A percentile compares a stretch with the other conserved stretches of the same genome.
Conservation (phyloP, 2,113 vertebrate species). For the Pachyramphus minor region DNA sequence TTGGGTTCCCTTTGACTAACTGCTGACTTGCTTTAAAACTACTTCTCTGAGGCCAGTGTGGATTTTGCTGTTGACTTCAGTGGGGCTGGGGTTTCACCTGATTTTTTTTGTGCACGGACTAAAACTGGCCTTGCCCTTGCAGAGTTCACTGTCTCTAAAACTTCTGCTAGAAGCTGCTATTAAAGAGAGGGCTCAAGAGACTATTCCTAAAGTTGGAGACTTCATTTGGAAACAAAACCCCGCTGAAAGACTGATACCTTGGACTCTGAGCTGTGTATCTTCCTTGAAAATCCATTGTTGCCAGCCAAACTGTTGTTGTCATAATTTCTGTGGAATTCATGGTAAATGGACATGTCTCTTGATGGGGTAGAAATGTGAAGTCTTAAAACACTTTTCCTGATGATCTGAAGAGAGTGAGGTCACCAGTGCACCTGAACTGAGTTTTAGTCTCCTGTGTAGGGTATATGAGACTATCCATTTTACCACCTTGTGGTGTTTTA, state of each 20-base stretch:
- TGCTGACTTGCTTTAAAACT: conserved; percentile 27
- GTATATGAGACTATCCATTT: conserved; percentile 72
- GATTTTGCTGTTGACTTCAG: conserved; percentile 25
- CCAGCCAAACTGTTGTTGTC: conserved; percentile 43
- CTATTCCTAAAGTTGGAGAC: conserved; percentile 28
- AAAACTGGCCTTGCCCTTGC: conserved; percentile 33
- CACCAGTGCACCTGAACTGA: conserved; percentile 50
- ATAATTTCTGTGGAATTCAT: conserved; percentile 23
- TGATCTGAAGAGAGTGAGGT: conserved; percentile 45
- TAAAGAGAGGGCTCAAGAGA: conserved; percentile 42
- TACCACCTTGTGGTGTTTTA: conserved; percentile 23
- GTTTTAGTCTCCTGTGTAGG: conserved; percentile 66
- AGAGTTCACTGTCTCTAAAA: conserved; percentile 5
- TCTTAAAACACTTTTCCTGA: conserved; percentile 27
- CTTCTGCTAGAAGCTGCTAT: conserved; percentile 50
- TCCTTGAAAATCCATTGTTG: conserved; percentile 47
- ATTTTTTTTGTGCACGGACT: conserved; percentile 17
- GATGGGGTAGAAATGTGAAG: conserved; percentile 52
- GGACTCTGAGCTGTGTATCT: conserved; percentile 57
- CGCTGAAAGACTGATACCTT: conserved; percentile 32
- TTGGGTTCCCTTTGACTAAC: conserved; percentile 26
- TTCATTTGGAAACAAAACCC: conserved; percentile 57
- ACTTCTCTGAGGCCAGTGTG: conserved; percentile 10
- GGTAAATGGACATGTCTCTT: conserved; percentile 39
- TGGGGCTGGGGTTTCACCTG: neutral